Evolutionary conservation across 2,113 vertebrate genomes (phyloP).

Genomic region (Poecile atricapillus): DNA sequence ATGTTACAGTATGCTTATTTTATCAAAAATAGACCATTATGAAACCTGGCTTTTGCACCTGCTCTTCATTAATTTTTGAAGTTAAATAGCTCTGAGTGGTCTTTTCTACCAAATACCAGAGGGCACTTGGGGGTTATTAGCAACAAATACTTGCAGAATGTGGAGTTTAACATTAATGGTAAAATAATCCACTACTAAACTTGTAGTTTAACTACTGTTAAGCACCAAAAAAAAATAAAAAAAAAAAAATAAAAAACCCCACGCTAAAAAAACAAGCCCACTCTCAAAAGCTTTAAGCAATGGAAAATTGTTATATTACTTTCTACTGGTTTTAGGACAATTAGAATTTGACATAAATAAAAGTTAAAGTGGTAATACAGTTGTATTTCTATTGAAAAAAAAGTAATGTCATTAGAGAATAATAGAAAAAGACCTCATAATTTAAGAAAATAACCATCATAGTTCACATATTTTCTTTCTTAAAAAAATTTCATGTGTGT

Average conservation of each 20-base stretch:
- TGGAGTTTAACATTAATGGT: neutral
- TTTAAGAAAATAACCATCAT: neutral
- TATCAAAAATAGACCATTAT: constrained; percentile 45
- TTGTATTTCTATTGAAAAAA: neutral
- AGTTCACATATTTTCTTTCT: neutral
- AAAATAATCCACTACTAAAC: neutral
- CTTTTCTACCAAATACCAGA: constrained; percentile 23
- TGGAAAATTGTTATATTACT: neutral
- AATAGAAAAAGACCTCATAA: neutral
- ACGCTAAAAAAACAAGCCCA: neutral
- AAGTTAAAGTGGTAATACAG: neutral
- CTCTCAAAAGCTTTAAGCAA: neutral
- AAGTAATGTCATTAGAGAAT: neutral
- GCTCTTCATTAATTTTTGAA: constrained; percentile 61
- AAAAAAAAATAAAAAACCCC: neutral
- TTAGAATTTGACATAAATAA: neutral
- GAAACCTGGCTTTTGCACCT: constrained; percentile 40
- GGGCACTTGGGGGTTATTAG: neutral
- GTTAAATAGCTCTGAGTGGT: constrained; percentile 12
- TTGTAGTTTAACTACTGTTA: neutral
- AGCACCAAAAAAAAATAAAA: neutral
- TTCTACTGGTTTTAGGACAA: neutral
- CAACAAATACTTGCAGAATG: constrained; percentile 3
- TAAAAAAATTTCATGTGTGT: neutral
- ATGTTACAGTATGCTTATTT: constrained; percentile 49